phyloP scores from a whole-genome alignment of 2,888 invertebrate species.

The Erynnis tages region DNA sequence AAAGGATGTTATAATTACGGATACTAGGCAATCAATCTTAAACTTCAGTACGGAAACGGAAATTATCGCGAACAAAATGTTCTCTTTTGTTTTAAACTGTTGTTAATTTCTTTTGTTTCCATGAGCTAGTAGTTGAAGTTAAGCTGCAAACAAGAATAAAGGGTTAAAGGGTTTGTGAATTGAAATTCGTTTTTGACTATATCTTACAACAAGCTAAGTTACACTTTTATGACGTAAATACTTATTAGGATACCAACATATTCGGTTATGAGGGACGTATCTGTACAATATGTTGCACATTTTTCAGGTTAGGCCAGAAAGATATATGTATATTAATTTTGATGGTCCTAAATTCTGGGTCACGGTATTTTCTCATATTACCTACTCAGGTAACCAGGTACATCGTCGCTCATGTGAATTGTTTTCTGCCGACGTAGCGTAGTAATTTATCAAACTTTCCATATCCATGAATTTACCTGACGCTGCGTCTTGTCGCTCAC shows the following conservation, averaged over 20 bases:
- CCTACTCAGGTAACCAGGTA: too few species aligned
- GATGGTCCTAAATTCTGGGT: not conserved
- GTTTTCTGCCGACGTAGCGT: constrained; percentile 3
- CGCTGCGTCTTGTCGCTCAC: constrained; percentile 3
- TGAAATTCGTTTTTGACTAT: too few species aligned
- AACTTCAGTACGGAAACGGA: constrained; percentile 6
- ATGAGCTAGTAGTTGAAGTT: too few species aligned
- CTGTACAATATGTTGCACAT: too few species aligned
- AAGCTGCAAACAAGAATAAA: too few species aligned
- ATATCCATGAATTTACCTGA: constrained; percentile 15
- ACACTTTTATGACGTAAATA: too few species aligned
- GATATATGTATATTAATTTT: too few species aligned
- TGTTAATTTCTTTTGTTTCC: not conserved
- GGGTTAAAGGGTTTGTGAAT: too few species aligned
- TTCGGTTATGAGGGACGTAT: too few species aligned
- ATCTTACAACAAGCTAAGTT: too few species aligned
- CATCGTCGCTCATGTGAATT: not conserved
- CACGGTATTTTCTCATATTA: not conserved
- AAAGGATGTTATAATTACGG: constrained; percentile 16
- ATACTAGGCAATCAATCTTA: constrained; percentile 11
- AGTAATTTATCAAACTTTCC: constrained; percentile 19
- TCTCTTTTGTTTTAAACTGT: constrained; percentile 1
- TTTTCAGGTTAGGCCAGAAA: too few species aligned
- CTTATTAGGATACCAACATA: too few species aligned
- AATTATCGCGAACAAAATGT: constrained; percentile 2